Percentiles rank a stretch among this genome's conserved stretches.
These are phyloP conservation scores for Diaphora mendica DNA, from an alignment of 2,888 invertebrate species.

Conservation along the genomic window DNA sequence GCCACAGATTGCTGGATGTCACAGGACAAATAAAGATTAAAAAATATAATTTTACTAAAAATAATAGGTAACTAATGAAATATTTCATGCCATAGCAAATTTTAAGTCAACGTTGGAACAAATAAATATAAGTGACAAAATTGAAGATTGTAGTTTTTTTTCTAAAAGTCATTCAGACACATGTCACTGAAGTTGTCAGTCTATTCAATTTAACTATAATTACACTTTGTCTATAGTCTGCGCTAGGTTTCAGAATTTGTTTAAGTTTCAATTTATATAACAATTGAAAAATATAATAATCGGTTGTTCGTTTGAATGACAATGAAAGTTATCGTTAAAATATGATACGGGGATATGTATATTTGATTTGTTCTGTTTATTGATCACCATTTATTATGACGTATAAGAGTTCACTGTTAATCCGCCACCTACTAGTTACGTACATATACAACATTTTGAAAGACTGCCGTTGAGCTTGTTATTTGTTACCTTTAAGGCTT, in stretches of 20 bases:
- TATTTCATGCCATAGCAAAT: no score
- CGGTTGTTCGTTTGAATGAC: conserved; percentile 16
- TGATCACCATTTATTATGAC: background rate
- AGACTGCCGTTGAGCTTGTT: background rate
- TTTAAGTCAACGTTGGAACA: no score
- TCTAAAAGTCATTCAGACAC: background rate
- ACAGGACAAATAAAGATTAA: no score
- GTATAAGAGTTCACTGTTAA: background rate
- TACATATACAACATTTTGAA: background rate
- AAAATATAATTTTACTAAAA: no score
- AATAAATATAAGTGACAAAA: no score
- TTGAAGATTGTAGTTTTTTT: background rate
- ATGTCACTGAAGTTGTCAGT: background rate
- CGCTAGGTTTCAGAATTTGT: conserved; percentile 9
- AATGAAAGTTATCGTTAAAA: conserved; percentile 13
- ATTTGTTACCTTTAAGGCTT: background rate
- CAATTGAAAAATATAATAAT: conserved; percentile 12
- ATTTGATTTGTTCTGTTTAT: background rate
- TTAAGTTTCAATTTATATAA: conserved; percentile 15
- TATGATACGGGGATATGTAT: background rate
- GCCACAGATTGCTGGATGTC: no score
- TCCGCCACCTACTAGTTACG: background rate
- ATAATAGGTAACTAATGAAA: no score
- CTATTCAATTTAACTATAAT: background rate
- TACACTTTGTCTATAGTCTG: background rate